Percentiles rank a stretch among this genome's conserved stretches.
Evolutionary conservation across 2,113 vertebrate genomes (phyloP).

Genomic region (Hypomesus transpacificus): DNA sequence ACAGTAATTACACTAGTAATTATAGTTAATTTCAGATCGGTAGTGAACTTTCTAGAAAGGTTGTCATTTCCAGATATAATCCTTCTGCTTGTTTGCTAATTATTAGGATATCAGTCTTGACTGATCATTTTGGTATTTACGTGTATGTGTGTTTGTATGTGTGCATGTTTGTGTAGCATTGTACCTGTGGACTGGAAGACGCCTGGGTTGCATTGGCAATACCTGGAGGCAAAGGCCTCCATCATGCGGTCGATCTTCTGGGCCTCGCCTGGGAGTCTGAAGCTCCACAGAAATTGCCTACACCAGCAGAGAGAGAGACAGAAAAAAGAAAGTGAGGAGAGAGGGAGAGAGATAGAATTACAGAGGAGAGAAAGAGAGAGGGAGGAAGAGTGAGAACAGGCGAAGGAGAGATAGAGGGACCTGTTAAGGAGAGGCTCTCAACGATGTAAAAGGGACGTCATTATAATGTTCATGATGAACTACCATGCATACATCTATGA

Average conservation of each 20-base stretch:
- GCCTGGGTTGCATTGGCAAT: slow-evolving; percentile 95
- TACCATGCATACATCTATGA: neutral
- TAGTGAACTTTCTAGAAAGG: neutral
- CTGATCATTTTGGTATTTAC: too few relatives aligned
- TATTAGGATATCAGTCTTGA: too few relatives aligned
- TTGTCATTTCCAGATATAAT: too few relatives aligned
- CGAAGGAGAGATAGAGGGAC: neutral
- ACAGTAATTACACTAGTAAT: slow-evolving; percentile 6
- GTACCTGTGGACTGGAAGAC: slow-evolving; percentile 98
- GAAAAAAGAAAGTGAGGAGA: neutral
- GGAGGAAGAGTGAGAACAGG: neutral
- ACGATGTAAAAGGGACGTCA: neutral
- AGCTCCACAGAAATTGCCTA: slow-evolving; percentile 98
- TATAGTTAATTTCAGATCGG: slow-evolving; percentile 1
- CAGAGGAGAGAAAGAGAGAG: neutral
- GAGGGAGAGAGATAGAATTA: neutral
- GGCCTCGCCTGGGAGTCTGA: slow-evolving; percentile 93
- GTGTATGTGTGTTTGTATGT: slow-evolving; percentile 26
- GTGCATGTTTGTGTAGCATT: slow-evolving; percentile 21
- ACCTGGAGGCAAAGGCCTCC: slow-evolving; percentile 96
- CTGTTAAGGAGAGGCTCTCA: neutral
- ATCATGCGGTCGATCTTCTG: slow-evolving; percentile 99
- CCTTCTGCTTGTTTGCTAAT: too few relatives aligned
- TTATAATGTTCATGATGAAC: neutral
- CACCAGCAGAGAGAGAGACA: slow-evolving; percentile 21